Evolutionary conservation across 1,140 invertebrate species (phyloP).

Genomic region (Globodera ellingtonae): DNA sequence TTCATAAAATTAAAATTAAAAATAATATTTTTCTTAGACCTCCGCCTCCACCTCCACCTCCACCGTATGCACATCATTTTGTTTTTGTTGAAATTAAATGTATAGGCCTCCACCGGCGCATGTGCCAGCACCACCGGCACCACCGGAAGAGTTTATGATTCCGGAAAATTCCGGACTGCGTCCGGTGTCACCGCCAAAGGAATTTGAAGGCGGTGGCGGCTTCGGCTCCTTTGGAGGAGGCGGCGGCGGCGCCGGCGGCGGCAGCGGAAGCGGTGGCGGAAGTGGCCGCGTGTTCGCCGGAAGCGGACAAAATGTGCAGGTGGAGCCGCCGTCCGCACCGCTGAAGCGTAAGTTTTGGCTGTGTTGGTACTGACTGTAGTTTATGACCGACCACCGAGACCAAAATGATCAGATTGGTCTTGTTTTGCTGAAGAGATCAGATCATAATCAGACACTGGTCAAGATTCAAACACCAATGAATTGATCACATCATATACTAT

Average conservation of each 20-base stretch:
- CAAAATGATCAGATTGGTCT: too few species aligned
- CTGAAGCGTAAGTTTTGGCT: slow-evolving; percentile 28
- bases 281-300: slow-evolving; percentile 29
- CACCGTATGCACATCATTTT: neutral
- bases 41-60: slow-evolving; percentile 1
- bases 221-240: slow-evolving; percentile 50
- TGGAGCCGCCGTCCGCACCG: slow-evolving; percentile 39
- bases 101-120: slow-evolving; percentile 21
- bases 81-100: neutral
- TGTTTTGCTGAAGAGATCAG: too few species aligned
- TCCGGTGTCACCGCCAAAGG: slow-evolving; percentile 60
- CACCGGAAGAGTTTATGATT: slow-evolving; percentile 53
- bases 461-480: too few species aligned
- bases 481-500: too few species aligned
- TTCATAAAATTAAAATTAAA: slow-evolving; percentile 1
- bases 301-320: slow-evolving; percentile 29
- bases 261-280: slow-evolving; percentile 41
- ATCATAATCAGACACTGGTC: too few species aligned
- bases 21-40: slow-evolving; percentile 5
- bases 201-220: slow-evolving; percentile 54
- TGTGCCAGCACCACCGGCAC: slow-evolving; percentile 22
- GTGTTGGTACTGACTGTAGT: too few species aligned
- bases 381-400: too few species aligned
- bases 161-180: slow-evolving; percentile 64
- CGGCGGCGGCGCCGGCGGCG: slow-evolving; percentile 37